Base-by-base conservation (phyloP, 2,797 vertebrate species). In the Sebastes kiyomatsui region DNA sequence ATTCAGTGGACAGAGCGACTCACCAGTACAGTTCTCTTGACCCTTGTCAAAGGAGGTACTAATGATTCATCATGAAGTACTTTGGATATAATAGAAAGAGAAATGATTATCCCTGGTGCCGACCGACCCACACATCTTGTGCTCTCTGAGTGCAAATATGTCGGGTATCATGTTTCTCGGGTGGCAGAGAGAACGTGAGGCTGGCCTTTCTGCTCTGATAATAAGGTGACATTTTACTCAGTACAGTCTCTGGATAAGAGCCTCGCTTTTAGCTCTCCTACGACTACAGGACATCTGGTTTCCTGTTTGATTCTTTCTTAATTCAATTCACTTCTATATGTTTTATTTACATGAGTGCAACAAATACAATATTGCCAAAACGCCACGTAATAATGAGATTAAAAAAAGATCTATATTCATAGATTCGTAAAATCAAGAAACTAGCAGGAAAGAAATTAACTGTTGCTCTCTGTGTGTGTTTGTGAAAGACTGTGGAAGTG, bases 161-260 rank as follows among this genome's bases (percentile, higher is more conserved):
- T 67, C 18, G 7, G 49, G 18, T n/a, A 52, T 52, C 20, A 52
- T 52, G 49, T 46, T 46, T 46, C 42, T 46, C 16, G 0, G 20
- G 18, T n/a, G 20, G 20, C 49, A 52, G 49, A 52, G 18, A 52
- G 49, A 52, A 52, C 7, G 69, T 25, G 80, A 85, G 49, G 69
- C 74, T 59, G 64, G 75, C 79, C 79, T 88, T 86, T 90, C 75
- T 85, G 75, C 75, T 52, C 49, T n/a, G 20, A n/a, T n/a, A 52
- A 52, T 52, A 52, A 52, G 49, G 49, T 87, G 88, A 86, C 87
- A 93, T 92, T 92, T 90, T 88, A 59, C 84, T 83, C 77, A 61
- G 80, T 61, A 58, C 32, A 79, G 72, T 81, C 72, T 88, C 49
- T 52, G 49, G 81, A 78, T 89, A 85, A 82, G 79, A 83, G 75